A percentile compares a stretch with the other conserved stretches of the same genome.
Evolutionary conservation across 2,797 vertebrate species (phyloP).

Genomic region (Serranus cabrilla): DNA sequence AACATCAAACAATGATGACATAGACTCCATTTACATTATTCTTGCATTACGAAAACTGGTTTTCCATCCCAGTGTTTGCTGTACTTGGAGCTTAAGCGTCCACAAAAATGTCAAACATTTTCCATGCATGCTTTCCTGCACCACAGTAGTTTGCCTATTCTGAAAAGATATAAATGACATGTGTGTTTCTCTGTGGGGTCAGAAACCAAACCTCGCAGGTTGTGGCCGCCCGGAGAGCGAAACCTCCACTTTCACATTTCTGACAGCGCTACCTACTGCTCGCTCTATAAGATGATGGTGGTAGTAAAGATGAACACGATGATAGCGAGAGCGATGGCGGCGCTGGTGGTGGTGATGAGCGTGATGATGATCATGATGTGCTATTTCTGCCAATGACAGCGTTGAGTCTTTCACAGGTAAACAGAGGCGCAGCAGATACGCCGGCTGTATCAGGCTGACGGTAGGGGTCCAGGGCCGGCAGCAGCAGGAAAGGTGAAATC

Average conservation of each 20-base stretch:
- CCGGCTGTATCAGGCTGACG: slow-evolving; percentile 64
- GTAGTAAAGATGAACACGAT: slow-evolving; percentile 65
- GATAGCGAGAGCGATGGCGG: slow-evolving; percentile 57
- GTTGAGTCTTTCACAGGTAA: slow-evolving; percentile 56
- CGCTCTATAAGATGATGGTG: slow-evolving; percentile 50
- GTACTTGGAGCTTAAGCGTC: neutral
- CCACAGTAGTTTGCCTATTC: slow-evolving; percentile 3
- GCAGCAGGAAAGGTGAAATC: slow-evolving; percentile 72
- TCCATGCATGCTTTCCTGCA: slow-evolving; percentile 6
- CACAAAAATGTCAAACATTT: slow-evolving; percentile 14
- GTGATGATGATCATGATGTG: slow-evolving; percentile 60
- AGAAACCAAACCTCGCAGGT: slow-evolving; percentile 27
- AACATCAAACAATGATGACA: neutral
- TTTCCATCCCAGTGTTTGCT: neutral
- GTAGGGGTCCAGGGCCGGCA: slow-evolving; percentile 64
- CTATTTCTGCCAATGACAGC: slow-evolving; percentile 54
- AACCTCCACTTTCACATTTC: slow-evolving; percentile 54
- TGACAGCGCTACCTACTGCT: slow-evolving; percentile 42
- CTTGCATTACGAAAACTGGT: neutral
- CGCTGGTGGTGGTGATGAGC: slow-evolving; percentile 56
- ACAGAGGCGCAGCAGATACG: slow-evolving; percentile 32
- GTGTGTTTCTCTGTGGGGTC: slow-evolving; percentile 25
- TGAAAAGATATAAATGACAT: slow-evolving; percentile 35
- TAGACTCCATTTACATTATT: neutral
- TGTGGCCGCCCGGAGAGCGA: slow-evolving; percentile 33